These are phyloP conservation scores for Gymnodraco acuticeps DNA, from an alignment of 2,797 vertebrate species.

Conservation along the genomic window DNA sequence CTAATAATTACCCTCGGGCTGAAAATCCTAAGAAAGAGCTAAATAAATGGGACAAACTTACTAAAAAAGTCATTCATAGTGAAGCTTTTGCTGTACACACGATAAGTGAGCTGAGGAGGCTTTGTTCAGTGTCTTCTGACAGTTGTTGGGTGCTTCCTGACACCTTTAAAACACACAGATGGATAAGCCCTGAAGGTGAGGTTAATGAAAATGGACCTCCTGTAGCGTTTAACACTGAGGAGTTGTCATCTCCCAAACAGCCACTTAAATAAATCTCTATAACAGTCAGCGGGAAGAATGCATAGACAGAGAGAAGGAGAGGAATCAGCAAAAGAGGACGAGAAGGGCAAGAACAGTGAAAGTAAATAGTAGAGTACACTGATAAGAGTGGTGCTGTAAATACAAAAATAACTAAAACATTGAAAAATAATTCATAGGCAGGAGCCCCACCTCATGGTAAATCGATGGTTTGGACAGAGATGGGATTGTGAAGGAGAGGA, in stretches of 20 bases:
- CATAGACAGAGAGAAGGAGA: not conserved
- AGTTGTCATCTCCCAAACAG: conserved; percentile 30
- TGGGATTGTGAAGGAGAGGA: conserved; percentile 97
- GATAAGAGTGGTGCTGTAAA: not conserved
- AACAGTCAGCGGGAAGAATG: conserved; percentile 2
- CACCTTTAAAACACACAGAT: conserved; percentile 1
- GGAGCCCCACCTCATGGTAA: conserved; percentile 93
- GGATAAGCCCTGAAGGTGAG: conserved; percentile 2
- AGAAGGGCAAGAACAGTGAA: not conserved
- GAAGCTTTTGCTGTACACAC: not conserved
- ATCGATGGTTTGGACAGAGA: conserved; percentile 98
- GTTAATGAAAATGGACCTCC: conserved; percentile 46
- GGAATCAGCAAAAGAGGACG: not conserved
- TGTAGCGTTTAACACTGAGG: not conserved
- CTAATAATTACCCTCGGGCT: not conserved
- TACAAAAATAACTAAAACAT: not conserved
- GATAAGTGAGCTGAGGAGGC: not conserved
- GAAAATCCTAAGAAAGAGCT: not conserved
- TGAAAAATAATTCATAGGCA: not conserved
- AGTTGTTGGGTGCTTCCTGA: not conserved
- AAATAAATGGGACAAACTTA: not conserved
- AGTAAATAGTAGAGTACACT: not conserved
- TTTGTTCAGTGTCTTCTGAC: not conserved
- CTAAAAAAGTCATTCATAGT: not conserved
- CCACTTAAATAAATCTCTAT: conserved; percentile 16